A percentile compares a stretch with the other conserved stretches of the same genome.
These are phyloP conservation scores for Beris chalybata DNA, from an alignment of 2,888 invertebrate species.

Conservation along the genomic window DNA sequence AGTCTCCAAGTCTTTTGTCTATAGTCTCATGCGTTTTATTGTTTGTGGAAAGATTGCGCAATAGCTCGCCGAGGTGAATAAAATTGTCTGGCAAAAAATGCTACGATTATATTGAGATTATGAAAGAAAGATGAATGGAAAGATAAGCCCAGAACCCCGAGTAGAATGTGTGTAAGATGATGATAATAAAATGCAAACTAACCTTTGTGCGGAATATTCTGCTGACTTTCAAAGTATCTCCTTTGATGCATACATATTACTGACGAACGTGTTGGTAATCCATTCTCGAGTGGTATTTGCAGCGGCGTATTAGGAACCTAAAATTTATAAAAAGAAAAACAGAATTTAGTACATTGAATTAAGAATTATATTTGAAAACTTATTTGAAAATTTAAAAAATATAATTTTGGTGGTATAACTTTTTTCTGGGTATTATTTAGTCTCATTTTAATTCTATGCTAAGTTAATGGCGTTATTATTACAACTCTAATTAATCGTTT, in stretches of 20 bases:
- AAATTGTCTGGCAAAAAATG: not conserved
- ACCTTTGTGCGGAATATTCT: conserved; percentile 38
- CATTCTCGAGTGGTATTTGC: conserved; percentile 49
- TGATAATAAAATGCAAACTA: conserved; percentile 14
- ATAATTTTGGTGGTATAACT: no score
- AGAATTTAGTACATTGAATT: no score
- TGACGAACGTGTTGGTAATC: conserved; percentile 42
- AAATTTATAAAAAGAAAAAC: conserved; percentile 33
- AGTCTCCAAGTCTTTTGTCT: no score
- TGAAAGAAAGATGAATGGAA: not conserved
- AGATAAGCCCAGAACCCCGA: not conserved
- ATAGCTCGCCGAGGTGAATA: no score
- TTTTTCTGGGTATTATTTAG: no score
- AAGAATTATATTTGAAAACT: no score
- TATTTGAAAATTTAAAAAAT: no score
- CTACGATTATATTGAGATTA: not conserved
- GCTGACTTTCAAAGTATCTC: conserved; percentile 47
- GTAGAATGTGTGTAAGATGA: not conserved
- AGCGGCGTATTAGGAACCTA: conserved; percentile 56
- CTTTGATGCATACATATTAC: conserved; percentile 52
- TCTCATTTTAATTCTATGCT: no score
- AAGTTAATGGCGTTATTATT: no score
- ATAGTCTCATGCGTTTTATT: no score
- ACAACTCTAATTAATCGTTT: no score
- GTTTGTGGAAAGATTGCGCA: no score